Conservation (phyloP, 2,888 invertebrate species). For the Oscheius sp. region DNA sequence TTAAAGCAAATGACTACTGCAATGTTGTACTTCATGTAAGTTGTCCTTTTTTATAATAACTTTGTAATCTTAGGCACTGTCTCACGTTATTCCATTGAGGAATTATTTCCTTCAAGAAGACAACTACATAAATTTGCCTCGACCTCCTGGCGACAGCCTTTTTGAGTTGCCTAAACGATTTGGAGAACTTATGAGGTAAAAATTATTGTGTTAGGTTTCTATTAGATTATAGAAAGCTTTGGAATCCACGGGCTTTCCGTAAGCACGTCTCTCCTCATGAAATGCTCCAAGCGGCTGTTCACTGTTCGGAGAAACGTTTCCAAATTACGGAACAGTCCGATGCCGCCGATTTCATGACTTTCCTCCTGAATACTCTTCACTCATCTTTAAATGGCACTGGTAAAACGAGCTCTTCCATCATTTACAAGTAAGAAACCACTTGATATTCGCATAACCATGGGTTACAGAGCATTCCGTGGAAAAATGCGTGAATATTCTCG, state of each 20-base stretch:
- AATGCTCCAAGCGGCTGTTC: conserved; percentile 90
- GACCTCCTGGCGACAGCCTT: conserved; percentile 94
- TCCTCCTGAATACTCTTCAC: conserved; percentile 96
- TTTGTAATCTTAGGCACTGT: conserved; percentile 81
- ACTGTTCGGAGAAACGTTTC: conserved; percentile 95
- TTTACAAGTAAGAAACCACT: conserved; percentile 80
- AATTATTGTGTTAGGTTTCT: background rate
- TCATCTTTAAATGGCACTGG: conserved; percentile 92
- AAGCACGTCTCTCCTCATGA: conserved; percentile 99
- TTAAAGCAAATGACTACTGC: conserved; percentile 99
- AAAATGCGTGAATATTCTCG: conserved; percentile 80
- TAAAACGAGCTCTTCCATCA: conserved; percentile 78
- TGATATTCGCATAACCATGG: background rate
- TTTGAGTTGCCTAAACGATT: conserved; percentile 85
- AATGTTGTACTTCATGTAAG: conserved; percentile 94
- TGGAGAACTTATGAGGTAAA: conserved; percentile 51
- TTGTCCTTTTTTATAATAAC: background rate
- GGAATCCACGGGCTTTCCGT: conserved; percentile 99
- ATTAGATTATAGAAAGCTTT: conserved; percentile 82
- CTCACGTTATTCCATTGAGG: conserved; percentile 92
- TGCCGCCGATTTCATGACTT: conserved; percentile 95
- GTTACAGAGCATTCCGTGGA: conserved; percentile 82
- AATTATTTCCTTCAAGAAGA: conserved; percentile 94
- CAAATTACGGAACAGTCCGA: conserved; percentile 99
- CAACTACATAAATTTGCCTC: conserved; percentile 85